Percentiles rank a stretch among this genome's conserved stretches.
These are phyloP conservation scores for Barbus barbus DNA, from an alignment of 2,113 vertebrate species.

Conservation along the genomic window DNA sequence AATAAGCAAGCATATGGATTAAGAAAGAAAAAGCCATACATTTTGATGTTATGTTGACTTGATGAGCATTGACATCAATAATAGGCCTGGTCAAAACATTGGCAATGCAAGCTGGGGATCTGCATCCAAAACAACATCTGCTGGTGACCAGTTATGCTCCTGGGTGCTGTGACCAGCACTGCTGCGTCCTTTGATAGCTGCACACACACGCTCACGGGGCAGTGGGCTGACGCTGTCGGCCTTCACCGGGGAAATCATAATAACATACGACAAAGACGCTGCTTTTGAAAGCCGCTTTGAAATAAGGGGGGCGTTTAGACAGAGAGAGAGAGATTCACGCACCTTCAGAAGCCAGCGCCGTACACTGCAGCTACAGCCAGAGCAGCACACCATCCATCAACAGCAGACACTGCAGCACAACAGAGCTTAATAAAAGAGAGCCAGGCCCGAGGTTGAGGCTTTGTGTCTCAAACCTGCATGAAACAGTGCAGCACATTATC, in stretches of 20 bases:
- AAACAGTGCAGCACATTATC: neutral
- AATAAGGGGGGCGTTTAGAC: slow-evolving; percentile 30
- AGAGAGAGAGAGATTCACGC: slow-evolving; percentile 27
- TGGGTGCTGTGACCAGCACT: neutral
- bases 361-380: slow-evolving; percentile 9
- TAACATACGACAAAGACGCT: slow-evolving; percentile 28
- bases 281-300: slow-evolving; percentile 25
- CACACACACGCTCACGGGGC: neutral
- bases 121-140: neutral
- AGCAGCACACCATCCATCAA: slow-evolving; percentile 33
- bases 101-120: neutral
- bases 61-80: neutral
- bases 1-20: neutral
- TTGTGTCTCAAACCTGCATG: neutral
- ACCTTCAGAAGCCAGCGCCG: slow-evolving; percentile 9
- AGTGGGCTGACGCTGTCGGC: neutral
- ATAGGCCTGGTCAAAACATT: neutral
- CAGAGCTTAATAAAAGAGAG: slow-evolving; percentile 5
- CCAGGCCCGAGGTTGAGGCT: neutral
- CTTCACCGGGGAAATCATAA: slow-evolving; percentile 34
- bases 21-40: neutral
- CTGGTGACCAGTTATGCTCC: neutral
- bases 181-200: neutral
- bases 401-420: slow-evolving; percentile 30
- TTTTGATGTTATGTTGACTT: neutral